A percentile compares a stretch with the other conserved stretches of the same genome.
Evolutionary conservation across 2,113 vertebrate genomes (phyloP).

Genomic region (Girardinichthys multiradiatus): DNA sequence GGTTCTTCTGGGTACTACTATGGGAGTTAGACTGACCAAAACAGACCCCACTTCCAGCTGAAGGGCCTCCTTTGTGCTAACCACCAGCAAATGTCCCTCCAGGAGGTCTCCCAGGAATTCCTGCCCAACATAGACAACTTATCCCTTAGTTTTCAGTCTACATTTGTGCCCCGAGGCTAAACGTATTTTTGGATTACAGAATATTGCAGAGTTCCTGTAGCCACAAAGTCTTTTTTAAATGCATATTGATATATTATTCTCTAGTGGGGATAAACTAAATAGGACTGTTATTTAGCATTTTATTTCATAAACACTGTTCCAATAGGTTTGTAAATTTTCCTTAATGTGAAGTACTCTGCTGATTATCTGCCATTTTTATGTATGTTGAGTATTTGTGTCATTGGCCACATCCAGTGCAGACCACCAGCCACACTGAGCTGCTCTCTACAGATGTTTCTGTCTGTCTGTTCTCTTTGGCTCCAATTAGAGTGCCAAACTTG

Average conservation of each 20-base stretch:
- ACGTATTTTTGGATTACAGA: conserved; percentile 49
- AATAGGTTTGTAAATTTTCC: too few species aligned
- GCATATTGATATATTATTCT: neutral
- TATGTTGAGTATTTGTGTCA: conserved; percentile 28
- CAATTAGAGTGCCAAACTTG: conserved; percentile 47
- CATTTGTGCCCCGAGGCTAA: conserved; percentile 43
- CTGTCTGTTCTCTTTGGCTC: conserved; percentile 44
- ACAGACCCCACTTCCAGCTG: conserved; percentile 69
- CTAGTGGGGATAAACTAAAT: too few species aligned
- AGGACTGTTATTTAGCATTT: too few species aligned
- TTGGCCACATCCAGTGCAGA: conserved; percentile 26
- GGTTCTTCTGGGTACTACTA: conserved; percentile 32
- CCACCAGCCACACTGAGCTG: conserved; percentile 31
- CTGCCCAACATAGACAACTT: conserved; percentile 47
- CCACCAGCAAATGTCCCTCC: conserved; percentile 59
- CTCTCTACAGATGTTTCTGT: conserved; percentile 67
- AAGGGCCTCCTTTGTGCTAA: conserved; percentile 77
- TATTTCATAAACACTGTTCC: too few species aligned
- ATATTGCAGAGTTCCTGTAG: conserved; percentile 26
- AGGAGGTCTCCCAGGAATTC: conserved; percentile 72
- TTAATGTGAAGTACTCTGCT: too few species aligned
- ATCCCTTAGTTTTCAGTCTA: conserved; percentile 39
- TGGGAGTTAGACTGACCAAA: conserved; percentile 47
- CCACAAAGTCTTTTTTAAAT: neutral
- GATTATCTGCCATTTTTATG: conserved; percentile 17